Conservation (phyloP, 92 coral and sea anemone species). For the Isaurus tuberculatus region DNA sequence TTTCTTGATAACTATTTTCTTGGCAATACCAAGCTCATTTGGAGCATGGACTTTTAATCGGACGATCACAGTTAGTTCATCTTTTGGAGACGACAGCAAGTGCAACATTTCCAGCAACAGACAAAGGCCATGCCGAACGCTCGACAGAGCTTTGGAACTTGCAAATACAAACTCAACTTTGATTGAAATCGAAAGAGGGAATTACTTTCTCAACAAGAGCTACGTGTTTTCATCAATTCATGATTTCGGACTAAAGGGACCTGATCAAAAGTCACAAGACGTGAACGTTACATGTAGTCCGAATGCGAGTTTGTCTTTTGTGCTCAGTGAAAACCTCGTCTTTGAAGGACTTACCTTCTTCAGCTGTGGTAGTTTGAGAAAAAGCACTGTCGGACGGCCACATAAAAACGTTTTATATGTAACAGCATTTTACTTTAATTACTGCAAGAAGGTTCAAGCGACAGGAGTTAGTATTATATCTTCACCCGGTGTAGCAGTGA, state of each 20-base stretch:
- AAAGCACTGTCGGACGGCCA: conserved; percentile 57
- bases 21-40: neutral
- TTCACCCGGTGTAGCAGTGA: conserved; percentile 72
- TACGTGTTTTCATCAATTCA: conserved; percentile 57
- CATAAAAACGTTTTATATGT: conserved; percentile 58
- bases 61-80: conserved; percentile 53
- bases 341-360: conserved; percentile 66
- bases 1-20: neutral
- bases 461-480: conserved; percentile 50
- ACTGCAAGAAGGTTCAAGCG: conserved; percentile 73
- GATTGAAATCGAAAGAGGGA: conserved; percentile 58
- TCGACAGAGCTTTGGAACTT: conserved; percentile 68
- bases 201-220: conserved; percentile 66
- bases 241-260: conserved; percentile 72
- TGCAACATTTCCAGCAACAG: conserved; percentile 2
- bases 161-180: conserved; percentile 64
- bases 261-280: conserved; percentile 41
- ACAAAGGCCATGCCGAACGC: conserved; percentile 64
- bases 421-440: conserved; percentile 76
- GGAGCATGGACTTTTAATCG: neutral
- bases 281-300: conserved; percentile 57
- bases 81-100: conserved; percentile 54
- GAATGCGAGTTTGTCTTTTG: conserved; percentile 79
- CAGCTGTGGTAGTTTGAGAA: conserved; percentile 83
- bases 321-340: conserved; percentile 66